These are phyloP conservation scores for Chaunax sp. DNA, from an alignment of 2,797 vertebrate genomes.

Conservation along the genomic window DNA sequence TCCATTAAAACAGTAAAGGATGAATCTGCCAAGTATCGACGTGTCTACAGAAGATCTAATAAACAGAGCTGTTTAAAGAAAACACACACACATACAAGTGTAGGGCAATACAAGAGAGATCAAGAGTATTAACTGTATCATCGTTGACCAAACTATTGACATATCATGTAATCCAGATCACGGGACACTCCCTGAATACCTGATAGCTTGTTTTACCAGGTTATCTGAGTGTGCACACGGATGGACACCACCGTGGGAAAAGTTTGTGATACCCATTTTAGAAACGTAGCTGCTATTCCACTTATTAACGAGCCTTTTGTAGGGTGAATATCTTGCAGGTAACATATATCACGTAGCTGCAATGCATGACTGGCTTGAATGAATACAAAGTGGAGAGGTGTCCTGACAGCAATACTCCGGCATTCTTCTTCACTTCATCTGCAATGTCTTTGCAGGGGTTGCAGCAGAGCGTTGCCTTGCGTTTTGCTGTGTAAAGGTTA, in stretches of 20 bases:
- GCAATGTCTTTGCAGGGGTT: conserved; percentile 16
- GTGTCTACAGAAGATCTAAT: too few relatives aligned
- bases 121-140: conserved; percentile 6
- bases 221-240: conserved; percentile 19
- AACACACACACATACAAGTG: background rate
- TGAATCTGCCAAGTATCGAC: too few relatives aligned
- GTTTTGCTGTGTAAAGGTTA: conserved; percentile 71
- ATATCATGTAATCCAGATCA: conserved; percentile 41
- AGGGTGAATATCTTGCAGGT: conserved; percentile 52
- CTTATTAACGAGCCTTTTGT: conserved; percentile 68
- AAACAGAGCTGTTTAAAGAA: too few relatives aligned
- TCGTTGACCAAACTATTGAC: conserved; percentile 19
- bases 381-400: conserved; percentile 39
- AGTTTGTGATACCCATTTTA: conserved; percentile 46
- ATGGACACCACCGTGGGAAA: conserved; percentile 66
- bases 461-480: conserved; percentile 28
- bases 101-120: background rate
- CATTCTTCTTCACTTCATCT: background rate
- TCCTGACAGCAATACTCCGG: conserved; percentile 18
- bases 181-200: conserved; percentile 60
- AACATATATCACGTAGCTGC: conserved; percentile 49
- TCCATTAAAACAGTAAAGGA: too few relatives aligned
- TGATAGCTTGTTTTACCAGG: conserved; percentile 44
- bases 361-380: conserved; percentile 49
- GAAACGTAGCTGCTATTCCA: conserved; percentile 44